A percentile compares a stretch with the other conserved stretches of the same genome.
These are phyloP conservation scores for Moxostoma hubbsi DNA, from an alignment of 2,797 vertebrate species.

Conservation along the genomic window DNA sequence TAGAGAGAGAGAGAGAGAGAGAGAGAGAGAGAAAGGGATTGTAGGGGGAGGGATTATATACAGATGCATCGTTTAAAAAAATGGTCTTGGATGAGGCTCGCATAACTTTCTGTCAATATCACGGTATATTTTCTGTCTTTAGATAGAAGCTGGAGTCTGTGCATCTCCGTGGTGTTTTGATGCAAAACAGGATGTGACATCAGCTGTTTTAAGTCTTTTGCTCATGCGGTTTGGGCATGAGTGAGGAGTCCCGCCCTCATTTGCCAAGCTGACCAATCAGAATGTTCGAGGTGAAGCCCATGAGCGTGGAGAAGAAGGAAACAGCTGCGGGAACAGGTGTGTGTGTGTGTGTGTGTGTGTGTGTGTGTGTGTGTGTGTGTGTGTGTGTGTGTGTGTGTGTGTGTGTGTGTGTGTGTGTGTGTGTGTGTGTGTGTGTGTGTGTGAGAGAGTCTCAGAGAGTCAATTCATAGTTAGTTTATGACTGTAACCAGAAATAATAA, in stretches of 20 bases:
- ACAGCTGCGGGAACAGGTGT: slow-evolving; percentile 86
- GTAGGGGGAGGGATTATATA: neutral
- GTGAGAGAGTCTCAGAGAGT: neutral
- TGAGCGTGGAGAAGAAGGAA: slow-evolving; percentile 84
- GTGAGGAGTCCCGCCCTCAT: slow-evolving; percentile 63
- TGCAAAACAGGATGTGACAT: slow-evolving; percentile 72
- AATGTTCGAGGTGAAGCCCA: slow-evolving; percentile 86
- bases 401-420: slow-evolving; percentile 14
- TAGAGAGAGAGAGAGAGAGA: neutral
- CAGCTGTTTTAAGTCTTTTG: slow-evolving; percentile 27
- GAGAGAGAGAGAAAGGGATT: slow-evolving; percentile 5
- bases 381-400: slow-evolving; percentile 67
- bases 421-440: slow-evolving; percentile 65
- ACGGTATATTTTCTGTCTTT: slow-evolving; percentile 17
- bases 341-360: slow-evolving; percentile 21
- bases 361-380: slow-evolving; percentile 65
- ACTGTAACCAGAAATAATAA: slow-evolving; percentile 19
- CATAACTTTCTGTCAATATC: no score
- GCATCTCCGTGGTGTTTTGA: neutral
- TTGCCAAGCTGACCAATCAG: slow-evolving; percentile 66
- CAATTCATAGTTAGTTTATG: slow-evolving; percentile 57
- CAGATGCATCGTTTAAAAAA: neutral
- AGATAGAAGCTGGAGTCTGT: slow-evolving; percentile 59
- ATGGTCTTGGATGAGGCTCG: neutral
- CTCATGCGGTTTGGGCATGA: slow-evolving; percentile 57